These are phyloP conservation scores for Diaperis boleti DNA, from an alignment of 2,888 invertebrate species.

Conservation along the genomic window DNA sequence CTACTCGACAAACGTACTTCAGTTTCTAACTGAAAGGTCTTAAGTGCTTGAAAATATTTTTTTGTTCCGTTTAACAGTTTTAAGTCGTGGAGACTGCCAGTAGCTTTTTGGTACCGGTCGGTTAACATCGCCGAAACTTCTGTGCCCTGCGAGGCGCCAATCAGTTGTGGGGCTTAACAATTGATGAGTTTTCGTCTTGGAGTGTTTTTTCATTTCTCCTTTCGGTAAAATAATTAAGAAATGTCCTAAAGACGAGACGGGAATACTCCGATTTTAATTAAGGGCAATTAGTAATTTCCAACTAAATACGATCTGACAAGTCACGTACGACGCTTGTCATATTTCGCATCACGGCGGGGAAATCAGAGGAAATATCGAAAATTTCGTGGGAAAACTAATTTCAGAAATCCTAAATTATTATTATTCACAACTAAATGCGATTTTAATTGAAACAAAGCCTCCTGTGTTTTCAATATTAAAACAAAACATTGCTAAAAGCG, in stretches of 20 bases:
- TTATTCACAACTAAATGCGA: too few relatives aligned
- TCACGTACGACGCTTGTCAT: slow-evolving; percentile 31
- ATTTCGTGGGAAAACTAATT: slow-evolving; percentile 11
- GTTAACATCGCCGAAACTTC: too few relatives aligned
- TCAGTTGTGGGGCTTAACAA: too few relatives aligned
- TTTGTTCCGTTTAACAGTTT: too few relatives aligned
- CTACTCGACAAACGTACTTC: slow-evolving; percentile 18
- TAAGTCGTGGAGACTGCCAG: too few relatives aligned
- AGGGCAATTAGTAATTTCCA: slow-evolving; percentile 27
- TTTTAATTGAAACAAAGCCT: slow-evolving; percentile 20
- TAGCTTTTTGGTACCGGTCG: too few relatives aligned
- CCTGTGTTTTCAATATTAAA: slow-evolving; percentile 8
- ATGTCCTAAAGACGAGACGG: slow-evolving; percentile 14
- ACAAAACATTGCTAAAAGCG: slow-evolving; percentile 7
- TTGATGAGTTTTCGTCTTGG: neutral
- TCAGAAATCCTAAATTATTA: too few relatives aligned
- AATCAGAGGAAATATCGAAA: slow-evolving; percentile 26
- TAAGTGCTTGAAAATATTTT: too few relatives aligned
- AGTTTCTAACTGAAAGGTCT: too few relatives aligned
- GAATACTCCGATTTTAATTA: slow-evolving; percentile 30
- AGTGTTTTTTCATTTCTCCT: neutral
- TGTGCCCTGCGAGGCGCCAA: too few relatives aligned
- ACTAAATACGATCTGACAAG: slow-evolving; percentile 18
- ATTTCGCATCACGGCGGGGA: slow-evolving; percentile 29
- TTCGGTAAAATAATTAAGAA: slow-evolving; percentile 10